Base-by-base conservation (phyloP, 2,797 vertebrate species). In the Cynodonichthys magdalenae region DNA sequence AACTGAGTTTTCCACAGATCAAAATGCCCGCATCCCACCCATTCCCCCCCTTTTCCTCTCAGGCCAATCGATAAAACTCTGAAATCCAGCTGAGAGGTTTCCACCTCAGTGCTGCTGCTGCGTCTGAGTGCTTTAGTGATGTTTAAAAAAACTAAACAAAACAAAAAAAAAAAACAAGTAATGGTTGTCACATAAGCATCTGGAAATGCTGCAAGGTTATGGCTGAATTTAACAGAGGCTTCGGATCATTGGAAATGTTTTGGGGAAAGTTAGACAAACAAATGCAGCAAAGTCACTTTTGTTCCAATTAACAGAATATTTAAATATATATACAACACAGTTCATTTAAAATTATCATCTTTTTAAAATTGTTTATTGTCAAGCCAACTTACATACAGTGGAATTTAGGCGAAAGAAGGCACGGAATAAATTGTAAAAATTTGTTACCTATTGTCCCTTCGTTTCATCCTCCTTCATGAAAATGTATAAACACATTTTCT, bases 1-100 rank as follows among this genome's bases (percentile, higher is more conserved):
- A 61, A 50, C 57, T 53, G 66, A 50, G 69, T 56, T 69, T 59
- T 75, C 69, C 53, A 24, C 54, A 55, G 59, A 62, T 58, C 5
- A 15, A 61, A 4, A 28, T 4, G 15, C 55, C 34, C 9, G 18
- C 1, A 27, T 36, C 45, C 24, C 34, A 28, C 24, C 28, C 55
- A 24, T 42, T 47, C 15, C 44, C 48, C 42, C 47, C 39, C 52
- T 66, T 59, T 70, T 63, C 58, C 63, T 68, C 70, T 66, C 82
- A 73, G 79, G 58, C 24, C 59, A 58, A 83, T 91, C 86, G 17
- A 89, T 90, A 86, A 71, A 78, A 31, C 77, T 78, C 69, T 41
- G 20, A 68, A 66, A 63, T 71, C 69, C 75, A 82, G 75, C 82
- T 84, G 82, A 84, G 70, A 59, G 64, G 63, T 50, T 63, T 52